Conservation (phyloP, 1,140 invertebrate genomes). For the Sweltsa coloradensis region DNA sequence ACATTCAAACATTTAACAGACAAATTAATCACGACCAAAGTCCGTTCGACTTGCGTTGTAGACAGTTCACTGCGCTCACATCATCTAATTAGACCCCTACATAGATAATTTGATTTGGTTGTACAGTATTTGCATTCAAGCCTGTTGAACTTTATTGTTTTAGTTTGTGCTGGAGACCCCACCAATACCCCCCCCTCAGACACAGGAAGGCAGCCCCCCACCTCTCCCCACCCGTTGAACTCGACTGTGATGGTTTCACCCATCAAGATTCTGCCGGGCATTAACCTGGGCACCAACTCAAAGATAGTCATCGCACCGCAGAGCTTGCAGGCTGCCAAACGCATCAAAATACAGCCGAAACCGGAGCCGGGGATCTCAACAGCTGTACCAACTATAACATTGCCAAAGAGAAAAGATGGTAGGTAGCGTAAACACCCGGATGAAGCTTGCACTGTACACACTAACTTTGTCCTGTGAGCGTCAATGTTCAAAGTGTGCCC, state of each 20-base stretch:
- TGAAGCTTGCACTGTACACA: too few relatives aligned
- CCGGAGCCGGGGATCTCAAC: not conserved
- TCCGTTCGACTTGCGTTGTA: too few relatives aligned
- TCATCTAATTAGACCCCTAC: too few relatives aligned
- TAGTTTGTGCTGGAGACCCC: constrained; percentile 27
- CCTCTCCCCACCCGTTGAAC: constrained; percentile 19
- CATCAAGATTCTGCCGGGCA: constrained; percentile 1
- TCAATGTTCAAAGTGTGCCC: too few relatives aligned
- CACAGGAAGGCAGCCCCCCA: constrained; percentile 16
- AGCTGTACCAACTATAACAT: constrained; percentile 1
- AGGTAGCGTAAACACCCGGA: too few relatives aligned
- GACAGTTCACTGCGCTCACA: too few relatives aligned
- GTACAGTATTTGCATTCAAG: too few relatives aligned
- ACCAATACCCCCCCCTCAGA: constrained; percentile 28
- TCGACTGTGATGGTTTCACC: constrained; percentile 5
- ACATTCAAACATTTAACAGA: too few relatives aligned
- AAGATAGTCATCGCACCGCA: constrained; percentile 7
- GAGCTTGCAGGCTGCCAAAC: constrained; percentile 3
- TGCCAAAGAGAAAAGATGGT: constrained; percentile 10
- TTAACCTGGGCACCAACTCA: constrained; percentile 4
- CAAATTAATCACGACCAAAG: too few relatives aligned
- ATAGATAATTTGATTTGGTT: too few relatives aligned
- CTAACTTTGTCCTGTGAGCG: too few relatives aligned
- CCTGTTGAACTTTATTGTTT: constrained; percentile 13
- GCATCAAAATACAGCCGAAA: constrained; percentile 9